Evolutionary conservation across 2,888 invertebrate species (phyloP).

Genomic region (Hartigia nigra): DNA sequence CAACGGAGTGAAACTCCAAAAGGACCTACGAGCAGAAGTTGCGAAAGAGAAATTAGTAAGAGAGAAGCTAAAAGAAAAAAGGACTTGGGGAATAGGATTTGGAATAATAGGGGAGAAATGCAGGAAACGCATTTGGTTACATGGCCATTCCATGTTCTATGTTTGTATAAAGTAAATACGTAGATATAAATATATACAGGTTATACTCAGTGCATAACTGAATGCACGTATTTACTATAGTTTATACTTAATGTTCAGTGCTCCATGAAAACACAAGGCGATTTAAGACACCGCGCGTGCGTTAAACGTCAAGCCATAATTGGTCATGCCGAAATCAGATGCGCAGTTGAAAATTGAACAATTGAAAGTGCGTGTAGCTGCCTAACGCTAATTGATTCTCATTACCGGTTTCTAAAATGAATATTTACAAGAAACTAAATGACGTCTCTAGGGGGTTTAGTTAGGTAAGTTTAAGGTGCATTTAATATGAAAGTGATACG

Average conservation of each 20-base stretch:
- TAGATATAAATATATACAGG: neutral
- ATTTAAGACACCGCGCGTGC: neutral
- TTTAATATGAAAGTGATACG: neutral
- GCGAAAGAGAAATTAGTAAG: neutral
- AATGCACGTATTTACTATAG: neutral
- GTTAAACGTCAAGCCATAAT: neutral
- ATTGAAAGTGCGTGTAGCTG: neutral
- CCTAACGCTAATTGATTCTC: neutral
- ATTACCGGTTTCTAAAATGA: neutral
- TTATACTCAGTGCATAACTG: neutral
- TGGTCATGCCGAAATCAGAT: neutral
- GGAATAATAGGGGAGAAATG: neutral
- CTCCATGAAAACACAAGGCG: neutral
- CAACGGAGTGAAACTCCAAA: neutral
- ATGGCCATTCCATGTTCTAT: conserved; percentile 1
- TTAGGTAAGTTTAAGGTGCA: neutral
- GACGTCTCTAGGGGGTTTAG: neutral
- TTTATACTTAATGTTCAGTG: neutral
- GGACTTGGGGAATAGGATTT: neutral
- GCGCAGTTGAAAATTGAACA: neutral
- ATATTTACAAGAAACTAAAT: neutral
- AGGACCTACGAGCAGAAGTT: neutral
- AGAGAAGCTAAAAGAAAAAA: neutral
- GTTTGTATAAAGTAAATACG: neutral
- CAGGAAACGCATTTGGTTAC: neutral